phyloP scores from a whole-genome alignment of 2,113 vertebrate genomes.

The Bucco capensis region DNA sequence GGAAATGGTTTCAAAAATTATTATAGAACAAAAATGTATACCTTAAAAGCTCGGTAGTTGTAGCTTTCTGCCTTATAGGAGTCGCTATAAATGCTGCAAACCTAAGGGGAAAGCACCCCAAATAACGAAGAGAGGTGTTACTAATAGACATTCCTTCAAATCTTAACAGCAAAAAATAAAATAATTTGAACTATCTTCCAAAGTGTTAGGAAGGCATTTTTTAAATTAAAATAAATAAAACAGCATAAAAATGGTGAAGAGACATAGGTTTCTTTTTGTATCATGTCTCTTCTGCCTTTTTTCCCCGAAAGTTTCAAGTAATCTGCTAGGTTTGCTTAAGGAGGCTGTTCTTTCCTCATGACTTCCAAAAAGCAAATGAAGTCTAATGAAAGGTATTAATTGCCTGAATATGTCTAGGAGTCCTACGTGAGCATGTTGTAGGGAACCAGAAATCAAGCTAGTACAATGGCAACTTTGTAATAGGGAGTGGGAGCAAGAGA shows the following conservation, averaged over 20 bases:
- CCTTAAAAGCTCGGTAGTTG: background rate
- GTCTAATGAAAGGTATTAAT: background rate
- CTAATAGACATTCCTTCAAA: background rate
- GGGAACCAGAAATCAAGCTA: constrained; percentile 13
- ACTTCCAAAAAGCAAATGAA: background rate
- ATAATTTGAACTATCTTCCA: background rate
- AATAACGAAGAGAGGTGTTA: background rate
- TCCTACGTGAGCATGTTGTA: background rate
- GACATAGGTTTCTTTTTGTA: background rate
- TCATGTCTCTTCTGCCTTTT: background rate
- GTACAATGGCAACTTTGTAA: background rate
- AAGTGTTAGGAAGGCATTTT: background rate
- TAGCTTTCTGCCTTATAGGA: background rate
- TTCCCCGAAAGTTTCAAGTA: background rate
- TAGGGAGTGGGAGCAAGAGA: constrained; percentile 36
- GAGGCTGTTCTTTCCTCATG: background rate
- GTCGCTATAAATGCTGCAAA: background rate
- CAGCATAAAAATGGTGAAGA: background rate
- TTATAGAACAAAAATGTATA: background rate
- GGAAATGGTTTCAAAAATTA: background rate
- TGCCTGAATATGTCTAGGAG: background rate
- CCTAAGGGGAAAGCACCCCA: background rate
- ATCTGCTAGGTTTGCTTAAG: background rate
- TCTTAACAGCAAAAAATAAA: background rate
- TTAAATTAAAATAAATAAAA: background rate